Conservation (phyloP, 2,888 invertebrate species). For the Ethmia dodecea region DNA sequence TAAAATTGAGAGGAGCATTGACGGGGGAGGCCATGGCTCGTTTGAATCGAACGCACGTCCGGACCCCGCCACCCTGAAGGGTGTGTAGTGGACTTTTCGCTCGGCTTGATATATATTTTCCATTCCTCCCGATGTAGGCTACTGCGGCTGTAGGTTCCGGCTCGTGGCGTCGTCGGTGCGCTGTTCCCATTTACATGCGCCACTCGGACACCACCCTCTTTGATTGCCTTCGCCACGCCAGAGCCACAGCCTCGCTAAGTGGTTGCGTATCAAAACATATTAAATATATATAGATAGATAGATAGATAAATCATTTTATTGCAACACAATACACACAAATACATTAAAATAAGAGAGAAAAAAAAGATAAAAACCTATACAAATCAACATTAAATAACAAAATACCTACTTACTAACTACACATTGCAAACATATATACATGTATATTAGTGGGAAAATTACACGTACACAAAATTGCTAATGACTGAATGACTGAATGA, state of each 20-base stretch:
- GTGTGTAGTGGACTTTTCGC: slow-evolving; percentile 76
- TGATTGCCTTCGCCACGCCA: slow-evolving; percentile 25
- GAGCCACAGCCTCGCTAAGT: neutral
- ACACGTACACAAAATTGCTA: too few species aligned
- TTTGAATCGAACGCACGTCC: slow-evolving; percentile 76
- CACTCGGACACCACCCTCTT: slow-evolving; percentile 37
- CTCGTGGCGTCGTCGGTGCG: slow-evolving; percentile 31
- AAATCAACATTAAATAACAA: too few species aligned
- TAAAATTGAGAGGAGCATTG: slow-evolving; percentile 36
- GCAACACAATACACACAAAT: too few species aligned
- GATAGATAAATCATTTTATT: too few species aligned
- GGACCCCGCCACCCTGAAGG: slow-evolving; percentile 56
- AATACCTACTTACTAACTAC: too few species aligned
- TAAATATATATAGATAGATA: too few species aligned
- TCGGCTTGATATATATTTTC: slow-evolving; percentile 74
- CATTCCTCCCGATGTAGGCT: slow-evolving; percentile 69
- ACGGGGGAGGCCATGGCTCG: slow-evolving; percentile 57
- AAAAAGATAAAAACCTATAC: too few species aligned
- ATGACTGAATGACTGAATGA: too few species aligned
- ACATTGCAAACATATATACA: too few species aligned
- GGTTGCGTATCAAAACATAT: too few species aligned
- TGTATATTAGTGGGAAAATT: too few species aligned
- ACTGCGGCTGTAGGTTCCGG: slow-evolving; percentile 59
- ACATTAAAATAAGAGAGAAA: too few species aligned
- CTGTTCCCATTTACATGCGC: slow-evolving; percentile 60